Base-by-base conservation (phyloP, 1,140 invertebrate species). In the Spodoptera frugiperda region DNA sequence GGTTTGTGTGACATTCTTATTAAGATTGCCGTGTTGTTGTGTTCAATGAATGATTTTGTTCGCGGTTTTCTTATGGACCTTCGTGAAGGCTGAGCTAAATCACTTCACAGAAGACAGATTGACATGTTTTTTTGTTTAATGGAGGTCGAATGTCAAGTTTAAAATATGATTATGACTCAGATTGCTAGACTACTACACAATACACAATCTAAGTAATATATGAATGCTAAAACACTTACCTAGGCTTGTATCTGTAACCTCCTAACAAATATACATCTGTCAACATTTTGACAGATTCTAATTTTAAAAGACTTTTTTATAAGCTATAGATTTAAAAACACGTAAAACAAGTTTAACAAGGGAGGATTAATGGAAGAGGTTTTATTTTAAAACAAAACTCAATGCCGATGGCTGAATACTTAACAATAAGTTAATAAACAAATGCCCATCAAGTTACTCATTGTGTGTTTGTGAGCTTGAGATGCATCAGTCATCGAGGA, bases 1-100 rank as follows among this genome's bases (percentile, higher is more conserved):
- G 46, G 73, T 75, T 75, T 65, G 25, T 51, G 71, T 73, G 55
- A 61, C 54, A 73, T 73, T 59, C 55, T n/a, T 30, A 49, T 49
- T 25, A 21, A 33, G 71, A 73, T 59, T 49, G 61, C 54, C 44
- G 2, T 25, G 55, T 14, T 61, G 21, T 67, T 48, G 15, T 19
- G 21, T 55, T 51, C 9, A 48, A 51, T 33, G 10, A 44, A 14
- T 68, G 21, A 53, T 25, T 63, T 25, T 15, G 1, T 53, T 53
- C 33, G 46, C 8, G 44, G 14, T 51, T 30, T 6, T 65, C 17
- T 19, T 67, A 17, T 49, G 1, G 51, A 53, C 15, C 17, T 39
- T 39, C 33, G 1, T 39, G 5, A 10, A 39, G 33, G 33, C 33
- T 39, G 33, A 8, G 6, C 33, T 39, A 8, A 39, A 39, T 39